phyloP scores from a whole-genome alignment of 2,888 invertebrate species.

The Eupelmus urozonus region DNA sequence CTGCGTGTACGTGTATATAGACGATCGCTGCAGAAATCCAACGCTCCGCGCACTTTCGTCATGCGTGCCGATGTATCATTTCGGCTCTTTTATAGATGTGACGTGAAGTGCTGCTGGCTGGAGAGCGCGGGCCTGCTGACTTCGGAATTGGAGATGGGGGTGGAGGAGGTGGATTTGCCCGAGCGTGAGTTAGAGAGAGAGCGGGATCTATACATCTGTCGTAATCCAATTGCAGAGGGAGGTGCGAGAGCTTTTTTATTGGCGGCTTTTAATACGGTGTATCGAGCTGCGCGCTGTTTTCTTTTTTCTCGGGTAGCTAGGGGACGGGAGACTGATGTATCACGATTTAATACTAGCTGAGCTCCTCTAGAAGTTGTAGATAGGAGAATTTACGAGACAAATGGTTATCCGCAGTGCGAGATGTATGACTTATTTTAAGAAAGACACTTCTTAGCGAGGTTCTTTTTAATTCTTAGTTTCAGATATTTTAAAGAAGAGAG shows the following conservation, averaged over 20 bases:
- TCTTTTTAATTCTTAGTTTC: too few relatives aligned
- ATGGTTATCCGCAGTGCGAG: too few relatives aligned
- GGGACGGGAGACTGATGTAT: constrained; percentile 8
- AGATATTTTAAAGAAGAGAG: too few relatives aligned
- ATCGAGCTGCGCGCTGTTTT: background rate
- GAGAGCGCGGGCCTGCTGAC: constrained; percentile 32
- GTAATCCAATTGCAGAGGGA: constrained; percentile 37
- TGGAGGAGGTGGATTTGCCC: constrained; percentile 6
- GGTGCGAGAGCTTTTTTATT: background rate
- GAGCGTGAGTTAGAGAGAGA: too few relatives aligned
- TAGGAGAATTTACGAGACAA: too few relatives aligned
- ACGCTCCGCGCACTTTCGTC: constrained; percentile 1
- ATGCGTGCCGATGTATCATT: constrained; percentile 45
- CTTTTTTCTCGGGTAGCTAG: background rate
- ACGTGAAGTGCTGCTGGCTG: background rate
- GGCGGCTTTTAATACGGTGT: constrained; percentile 15
- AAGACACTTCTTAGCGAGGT: too few relatives aligned
- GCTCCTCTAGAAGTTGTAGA: background rate
- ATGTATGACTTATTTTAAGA: too few relatives aligned
- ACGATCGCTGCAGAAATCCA: constrained; percentile 26
- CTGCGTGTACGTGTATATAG: background rate
- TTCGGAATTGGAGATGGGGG: constrained; percentile 1
- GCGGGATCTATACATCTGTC: constrained; percentile 48
- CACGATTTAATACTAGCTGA: constrained; percentile 5
- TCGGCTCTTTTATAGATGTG: constrained; percentile 5